These are phyloP conservation scores for Rhyzopertha dominica DNA, from an alignment of 1,140 invertebrate species.

Conservation along the genomic window DNA sequence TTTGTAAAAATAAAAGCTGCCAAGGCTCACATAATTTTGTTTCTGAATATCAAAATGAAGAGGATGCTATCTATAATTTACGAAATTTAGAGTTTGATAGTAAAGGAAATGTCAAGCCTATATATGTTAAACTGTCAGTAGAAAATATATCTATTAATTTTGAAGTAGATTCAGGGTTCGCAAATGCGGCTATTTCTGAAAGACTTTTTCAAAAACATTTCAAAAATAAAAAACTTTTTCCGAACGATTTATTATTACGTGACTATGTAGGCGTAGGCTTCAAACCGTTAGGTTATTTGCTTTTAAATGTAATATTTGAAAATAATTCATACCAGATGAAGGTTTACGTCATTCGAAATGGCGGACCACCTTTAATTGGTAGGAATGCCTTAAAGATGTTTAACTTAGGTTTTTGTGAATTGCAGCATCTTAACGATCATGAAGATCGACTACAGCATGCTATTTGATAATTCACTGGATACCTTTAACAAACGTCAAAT, in stretches of 20 bases:
- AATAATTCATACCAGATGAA: constrained; percentile 11
- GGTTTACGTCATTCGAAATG: constrained; percentile 22
- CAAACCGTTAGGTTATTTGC: constrained; percentile 21
- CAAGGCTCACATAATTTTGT: too few species aligned
- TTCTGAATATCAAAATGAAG: too few species aligned
- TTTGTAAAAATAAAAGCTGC: too few species aligned
- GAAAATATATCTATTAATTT: too few species aligned
- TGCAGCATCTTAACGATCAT: not conserved
- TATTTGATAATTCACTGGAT: not conserved
- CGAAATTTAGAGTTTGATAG: too few species aligned
- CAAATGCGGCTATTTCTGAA: constrained; percentile 2
- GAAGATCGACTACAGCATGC: not conserved
- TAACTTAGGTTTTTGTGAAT: too few species aligned
- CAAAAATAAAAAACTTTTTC: not conserved
- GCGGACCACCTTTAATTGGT: constrained; percentile 25
- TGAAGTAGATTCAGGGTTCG: not conserved
- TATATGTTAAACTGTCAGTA: too few species aligned
- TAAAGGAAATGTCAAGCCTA: too few species aligned
- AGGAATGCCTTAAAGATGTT: constrained; percentile 28
- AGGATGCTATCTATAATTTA: too few species aligned
- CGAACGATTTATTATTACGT: not conserved
- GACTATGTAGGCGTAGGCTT: constrained; percentile 22
- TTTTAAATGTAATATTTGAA: constrained; percentile 16
- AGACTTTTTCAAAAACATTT: not conserved
- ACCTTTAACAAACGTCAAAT: not conserved